These are phyloP conservation scores for Sphecodes monilicornis DNA, from an alignment of 2,888 invertebrate genomes.

Conservation along the genomic window DNA sequence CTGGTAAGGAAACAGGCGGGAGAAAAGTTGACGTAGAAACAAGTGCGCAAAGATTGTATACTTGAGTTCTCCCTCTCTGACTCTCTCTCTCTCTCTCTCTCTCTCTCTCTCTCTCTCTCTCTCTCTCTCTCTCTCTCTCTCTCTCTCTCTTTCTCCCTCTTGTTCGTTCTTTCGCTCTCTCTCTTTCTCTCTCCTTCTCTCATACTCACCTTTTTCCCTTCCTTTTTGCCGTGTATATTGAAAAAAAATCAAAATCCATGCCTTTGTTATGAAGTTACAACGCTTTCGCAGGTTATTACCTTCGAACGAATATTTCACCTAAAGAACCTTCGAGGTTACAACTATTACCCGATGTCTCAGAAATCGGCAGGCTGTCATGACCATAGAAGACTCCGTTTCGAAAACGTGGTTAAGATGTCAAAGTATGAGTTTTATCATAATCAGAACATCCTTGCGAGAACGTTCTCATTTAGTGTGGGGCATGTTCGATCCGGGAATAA, in stretches of 20 bases:
- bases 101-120: background rate
- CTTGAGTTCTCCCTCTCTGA: constrained; percentile 32
- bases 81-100: background rate
- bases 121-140: background rate
- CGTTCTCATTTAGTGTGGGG: constrained; percentile 25
- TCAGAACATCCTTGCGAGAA: constrained; percentile 31
- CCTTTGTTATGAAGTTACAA: constrained; percentile 57
- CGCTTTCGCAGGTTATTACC: constrained; percentile 60
- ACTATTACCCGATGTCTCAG: constrained; percentile 60
- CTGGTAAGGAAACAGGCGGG: constrained; percentile 80
- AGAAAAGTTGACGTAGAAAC: constrained; percentile 68
- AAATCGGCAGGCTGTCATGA: constrained; percentile 66
- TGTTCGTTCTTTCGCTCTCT: no score
- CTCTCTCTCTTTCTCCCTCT: background rate
- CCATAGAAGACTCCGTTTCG: constrained; percentile 60
- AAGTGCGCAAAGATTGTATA: constrained; percentile 66
- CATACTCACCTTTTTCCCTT: constrained; percentile 4
- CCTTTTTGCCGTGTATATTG: constrained; percentile 30
- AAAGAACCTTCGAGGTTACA: constrained; percentile 63
- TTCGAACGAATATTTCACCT: constrained; percentile 47
- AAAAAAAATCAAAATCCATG: constrained; percentile 49
- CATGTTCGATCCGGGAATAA: constrained; percentile 15
- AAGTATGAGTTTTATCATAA: constrained; percentile 57
- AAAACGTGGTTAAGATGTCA: constrained; percentile 63
- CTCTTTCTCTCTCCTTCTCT: background rate